These are phyloP conservation scores for Ectropis crepuscularia DNA, from an alignment of 2,888 invertebrate genomes.

Conservation along the genomic window DNA sequence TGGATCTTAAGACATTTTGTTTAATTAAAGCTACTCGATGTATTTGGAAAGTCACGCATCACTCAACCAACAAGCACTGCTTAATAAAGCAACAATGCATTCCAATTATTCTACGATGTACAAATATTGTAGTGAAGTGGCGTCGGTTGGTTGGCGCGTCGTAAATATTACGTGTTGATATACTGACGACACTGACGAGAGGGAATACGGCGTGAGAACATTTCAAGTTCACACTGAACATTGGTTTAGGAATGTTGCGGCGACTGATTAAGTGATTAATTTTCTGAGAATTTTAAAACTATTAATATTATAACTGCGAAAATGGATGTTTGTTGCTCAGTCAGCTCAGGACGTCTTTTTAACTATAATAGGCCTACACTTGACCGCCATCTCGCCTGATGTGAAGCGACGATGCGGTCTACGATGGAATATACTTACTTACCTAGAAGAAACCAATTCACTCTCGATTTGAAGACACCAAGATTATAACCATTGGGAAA, in stretches of 20 bases:
- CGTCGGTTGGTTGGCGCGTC: slow-evolving; percentile 25
- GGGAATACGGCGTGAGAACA: slow-evolving; percentile 60
- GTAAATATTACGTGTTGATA: slow-evolving; percentile 52
- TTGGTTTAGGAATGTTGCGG: slow-evolving; percentile 31
- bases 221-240: slow-evolving; percentile 36
- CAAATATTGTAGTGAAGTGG: slow-evolving; percentile 32
- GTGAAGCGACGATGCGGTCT: too few species aligned
- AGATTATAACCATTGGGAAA: too few species aligned
- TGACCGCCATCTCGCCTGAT: too few species aligned
- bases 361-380: too few species aligned
- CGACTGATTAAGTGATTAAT: slow-evolving; percentile 10
- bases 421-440: too few species aligned
- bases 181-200: slow-evolving; percentile 59
- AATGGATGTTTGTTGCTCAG: too few species aligned
- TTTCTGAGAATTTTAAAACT: neutral
- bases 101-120: slow-evolving; percentile 31
- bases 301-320: neutral
- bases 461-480: too few species aligned
- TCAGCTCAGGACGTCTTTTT: too few species aligned
- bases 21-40: slow-evolving; percentile 4
- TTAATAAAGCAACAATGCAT: slow-evolving; percentile 28
- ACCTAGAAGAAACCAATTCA: too few species aligned
- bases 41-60: slow-evolving; percentile 21
- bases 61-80: slow-evolving; percentile 20
- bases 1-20: slow-evolving; percentile 24